phyloP scores from a whole-genome alignment of 2,888 invertebrate genomes.

The Agonopterix subpropinquella region DNA sequence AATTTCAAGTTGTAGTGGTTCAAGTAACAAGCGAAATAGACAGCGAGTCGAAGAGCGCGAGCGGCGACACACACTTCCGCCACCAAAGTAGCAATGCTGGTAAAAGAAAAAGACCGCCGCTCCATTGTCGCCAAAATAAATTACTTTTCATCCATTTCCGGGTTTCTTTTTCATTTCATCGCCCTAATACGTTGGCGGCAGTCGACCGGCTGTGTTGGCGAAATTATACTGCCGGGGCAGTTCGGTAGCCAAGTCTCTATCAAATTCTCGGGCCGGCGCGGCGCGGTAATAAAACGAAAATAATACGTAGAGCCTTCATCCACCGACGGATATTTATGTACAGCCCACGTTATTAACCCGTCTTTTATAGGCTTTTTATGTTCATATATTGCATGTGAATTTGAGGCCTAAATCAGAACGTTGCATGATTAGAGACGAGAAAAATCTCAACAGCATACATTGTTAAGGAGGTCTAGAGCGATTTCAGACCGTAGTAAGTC shows the following conservation, averaged over 20 bases:
- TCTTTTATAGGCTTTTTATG: slow-evolving; percentile 41
- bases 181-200: slow-evolving; percentile 55
- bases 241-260: slow-evolving; percentile 63
- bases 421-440: too few relatives aligned
- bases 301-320: slow-evolving; percentile 47
- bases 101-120: slow-evolving; percentile 10
- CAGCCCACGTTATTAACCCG: slow-evolving; percentile 46
- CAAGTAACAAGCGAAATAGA: not conserved
- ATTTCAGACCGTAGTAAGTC: too few relatives aligned
- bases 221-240: slow-evolving; percentile 56
- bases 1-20: slow-evolving; percentile 29
- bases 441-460: too few relatives aligned
- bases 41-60: slow-evolving; percentile 10
- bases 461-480: too few relatives aligned
- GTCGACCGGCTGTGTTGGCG: slow-evolving; percentile 51
- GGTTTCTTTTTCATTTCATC: slow-evolving; percentile 58
- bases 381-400: not conserved
- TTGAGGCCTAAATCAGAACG: too few relatives aligned
- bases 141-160: slow-evolving; percentile 59
- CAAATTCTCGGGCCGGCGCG: slow-evolving; percentile 51
- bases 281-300: slow-evolving; percentile 62
- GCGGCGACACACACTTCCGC: slow-evolving; percentile 2
- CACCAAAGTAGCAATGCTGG: slow-evolving; percentile 12
- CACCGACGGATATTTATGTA: slow-evolving; percentile 49
- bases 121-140: slow-evolving; percentile 49